Evolutionary conservation across 1,140 invertebrate species (phyloP), one percentile per base, ranked within the genome.

Genomic region (Drosophila ananassae): DNA sequence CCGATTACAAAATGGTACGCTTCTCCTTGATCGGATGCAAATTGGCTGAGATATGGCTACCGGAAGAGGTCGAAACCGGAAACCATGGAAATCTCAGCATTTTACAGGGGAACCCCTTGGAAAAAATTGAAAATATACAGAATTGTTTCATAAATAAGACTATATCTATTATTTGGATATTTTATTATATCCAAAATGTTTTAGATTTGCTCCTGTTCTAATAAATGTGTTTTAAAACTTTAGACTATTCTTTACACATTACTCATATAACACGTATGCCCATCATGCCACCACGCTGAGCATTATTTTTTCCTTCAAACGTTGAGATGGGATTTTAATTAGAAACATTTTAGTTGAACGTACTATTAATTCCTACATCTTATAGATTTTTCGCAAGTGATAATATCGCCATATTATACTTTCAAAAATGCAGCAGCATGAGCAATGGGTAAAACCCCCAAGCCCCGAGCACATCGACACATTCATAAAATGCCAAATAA

Each of bases 401-500:
- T 17, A 24, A 61, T 41, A 24, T 13, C 10, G 22, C 48, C 21
- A 51, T 54, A 22, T 8, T 32, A n/a, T n/a, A n/a, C 21, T n/a
- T 44, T 21, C 7, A 3, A 44, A 44, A 41, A 41, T 30, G 39
- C 34, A 53, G 5, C 39, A 22, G 17, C 56, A 52, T 76, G 73
- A 75, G 48, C 63, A 58, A 68, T 78, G 62, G 73, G 52, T 32
- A 72, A 51, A 47, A 57, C 59, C 59, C 12, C n/a, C 21, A 21
- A 32, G 22, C 52, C 61, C 59, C 58, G 48, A 52, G 63, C 24
- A 47, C 13, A 68, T 67, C 64, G 66, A 69, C 34, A 69, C 66
- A 69, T 69, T 69, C 78, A 78, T 80, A 87, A 87, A 89, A 77
- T 62, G 66, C 55, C 61, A 22, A 55, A 76, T 84, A 79, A 84